phyloP scores from a whole-genome alignment of 1,140 invertebrate species.

The Drosophila rhopaloa region DNA sequence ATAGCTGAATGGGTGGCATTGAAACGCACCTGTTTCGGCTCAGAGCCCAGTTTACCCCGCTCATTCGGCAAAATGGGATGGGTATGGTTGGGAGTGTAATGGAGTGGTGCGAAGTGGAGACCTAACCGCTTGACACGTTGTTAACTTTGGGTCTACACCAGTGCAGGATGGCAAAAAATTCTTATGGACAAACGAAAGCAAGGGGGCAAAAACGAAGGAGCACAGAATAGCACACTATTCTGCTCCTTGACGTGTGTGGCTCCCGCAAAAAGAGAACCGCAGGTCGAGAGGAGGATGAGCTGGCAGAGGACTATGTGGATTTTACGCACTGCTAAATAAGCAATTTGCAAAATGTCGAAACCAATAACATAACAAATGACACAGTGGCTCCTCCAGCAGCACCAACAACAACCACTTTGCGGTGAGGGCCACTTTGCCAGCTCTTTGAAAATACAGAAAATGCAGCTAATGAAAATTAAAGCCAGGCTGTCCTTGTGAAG shows the following conservation, averaged over 20 bases:
- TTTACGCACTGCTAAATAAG: constrained; percentile 83
- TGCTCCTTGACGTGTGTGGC: constrained; percentile 34
- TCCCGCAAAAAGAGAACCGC: constrained; percentile 27
- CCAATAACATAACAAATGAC: constrained; percentile 83
- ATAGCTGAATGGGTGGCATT: constrained; percentile 40
- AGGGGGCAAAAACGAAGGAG: constrained; percentile 1
- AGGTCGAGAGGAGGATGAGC: constrained; percentile 9
- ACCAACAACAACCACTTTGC: constrained; percentile 32
- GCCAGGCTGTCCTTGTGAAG: constrained; percentile 16
- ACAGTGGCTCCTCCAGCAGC: constrained; percentile 44
- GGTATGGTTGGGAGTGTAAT: not conserved
- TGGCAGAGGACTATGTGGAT: constrained; percentile 52
- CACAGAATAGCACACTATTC: constrained; percentile 39
- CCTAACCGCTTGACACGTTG: constrained; percentile 61
- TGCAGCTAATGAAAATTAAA: constrained; percentile 62
- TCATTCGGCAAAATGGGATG: not conserved
- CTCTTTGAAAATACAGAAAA: not conserved
- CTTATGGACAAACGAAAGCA: not conserved
- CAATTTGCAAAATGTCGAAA: constrained; percentile 84
- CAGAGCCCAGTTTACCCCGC: not conserved
- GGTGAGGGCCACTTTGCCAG: constrained; percentile 9
- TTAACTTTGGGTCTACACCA: constrained; percentile 44
- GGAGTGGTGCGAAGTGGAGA: constrained; percentile 10
- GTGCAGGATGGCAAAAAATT: constrained; percentile 20
- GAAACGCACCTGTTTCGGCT: constrained; percentile 18